Conservation (phyloP, 64 coral and sea anemone species). For the Dendronephthya gigantea region DNA sequence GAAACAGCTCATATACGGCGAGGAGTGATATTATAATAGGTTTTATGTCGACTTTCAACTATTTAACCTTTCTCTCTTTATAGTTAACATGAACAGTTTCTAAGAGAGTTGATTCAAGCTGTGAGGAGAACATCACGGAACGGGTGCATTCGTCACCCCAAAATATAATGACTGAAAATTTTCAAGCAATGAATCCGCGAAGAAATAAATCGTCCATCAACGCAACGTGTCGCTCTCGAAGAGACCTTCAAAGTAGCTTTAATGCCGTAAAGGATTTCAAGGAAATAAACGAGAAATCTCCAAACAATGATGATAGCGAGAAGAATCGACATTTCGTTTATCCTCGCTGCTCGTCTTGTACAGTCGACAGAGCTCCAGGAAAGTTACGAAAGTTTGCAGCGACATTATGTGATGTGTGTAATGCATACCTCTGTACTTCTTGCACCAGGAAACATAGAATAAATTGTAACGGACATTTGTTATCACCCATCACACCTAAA, state of each 20-base stretch:
- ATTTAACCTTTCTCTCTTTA: neutral
- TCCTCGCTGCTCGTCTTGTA: neutral
- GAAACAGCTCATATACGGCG: too few species aligned
- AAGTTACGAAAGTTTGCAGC: neutral
- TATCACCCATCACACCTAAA: neutral
- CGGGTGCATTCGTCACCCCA: neutral
- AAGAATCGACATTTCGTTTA: neutral
- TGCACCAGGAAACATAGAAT: neutral
- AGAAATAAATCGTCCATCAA: neutral
- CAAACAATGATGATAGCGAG: neutral
- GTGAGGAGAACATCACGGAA: neutral
- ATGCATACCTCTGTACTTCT: neutral
- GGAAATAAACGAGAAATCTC: neutral
- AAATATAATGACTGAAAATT: neutral
- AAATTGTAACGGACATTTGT: neutral
- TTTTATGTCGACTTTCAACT: too few species aligned
- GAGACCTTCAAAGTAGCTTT: neutral
- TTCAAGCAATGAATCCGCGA: neutral
- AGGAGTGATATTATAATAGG: too few species aligned
- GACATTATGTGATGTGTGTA: neutral
- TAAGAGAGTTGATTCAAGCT: neutral
- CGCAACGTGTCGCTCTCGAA: neutral
- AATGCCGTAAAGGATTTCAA: neutral
- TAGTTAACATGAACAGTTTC: neutral
- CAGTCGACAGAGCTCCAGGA: neutral